Evolutionary conservation across 2,888 invertebrate species (phyloP), one percentile per base, ranked within the genome.

Genomic region (Junonia oenone): DNA sequence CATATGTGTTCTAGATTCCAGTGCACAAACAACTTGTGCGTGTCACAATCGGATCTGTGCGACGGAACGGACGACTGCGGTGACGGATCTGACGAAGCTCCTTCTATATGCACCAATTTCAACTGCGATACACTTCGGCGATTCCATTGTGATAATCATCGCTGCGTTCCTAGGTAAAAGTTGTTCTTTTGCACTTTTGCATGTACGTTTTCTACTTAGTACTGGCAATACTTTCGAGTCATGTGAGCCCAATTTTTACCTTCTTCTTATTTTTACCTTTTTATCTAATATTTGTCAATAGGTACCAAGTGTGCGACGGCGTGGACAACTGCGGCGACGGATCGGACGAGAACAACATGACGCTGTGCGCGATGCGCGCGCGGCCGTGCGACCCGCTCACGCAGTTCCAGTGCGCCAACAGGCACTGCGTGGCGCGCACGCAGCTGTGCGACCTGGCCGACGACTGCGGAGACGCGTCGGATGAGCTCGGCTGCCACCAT

Each of bases 321-420:
- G 92, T 95, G 14, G 96, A 98, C 80, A 97, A 98, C 81, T 99
- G 98, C 81, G 96, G 97, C 33, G 98, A 98, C 80, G 97, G 97
- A 6, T 96, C 96, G 0, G 99, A 99, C 81, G 98, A 99, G 83
- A 98, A 98, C 81, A 97, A 98, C 81, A 95, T 97, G 93, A 97
- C 97, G 0, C 84, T 97, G 53, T 98, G 97, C 75, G 93, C 95
- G 1, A 91, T 92, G n/a, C 93, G 94, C 60, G 92, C 93, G 49
- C 93, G 94, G 65, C 93, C 95, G 0, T 96, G 96, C 78, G 95
- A 96, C 71, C 91, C 93, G 0, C 92, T 92, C 65, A 91, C 93
- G 5, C 97, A 98, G 83, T 98, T 95, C 83, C 94, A 95, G 72
- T 98, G 98, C 82, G 95, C 96, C 53, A 97, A 97, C 81, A 93